Evolutionary conservation across 2,113 vertebrate genomes (phyloP), one percentile per base, ranked within the genome.

Genomic region (Burhinus bistriatus): DNA sequence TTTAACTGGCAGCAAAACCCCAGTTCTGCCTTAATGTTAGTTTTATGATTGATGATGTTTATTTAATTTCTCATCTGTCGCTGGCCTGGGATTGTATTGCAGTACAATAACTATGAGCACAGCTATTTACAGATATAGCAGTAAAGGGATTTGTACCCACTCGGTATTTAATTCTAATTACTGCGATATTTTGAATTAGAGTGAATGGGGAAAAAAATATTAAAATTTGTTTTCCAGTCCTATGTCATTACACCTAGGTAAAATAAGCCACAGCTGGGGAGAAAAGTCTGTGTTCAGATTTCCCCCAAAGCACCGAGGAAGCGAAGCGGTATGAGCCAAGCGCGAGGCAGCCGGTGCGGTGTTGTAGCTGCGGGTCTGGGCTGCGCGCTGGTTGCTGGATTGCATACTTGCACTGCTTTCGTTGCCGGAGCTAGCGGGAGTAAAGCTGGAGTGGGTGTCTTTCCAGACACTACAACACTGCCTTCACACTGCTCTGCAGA

Each of bases 261-360:
- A 92, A 83, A 83, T 29, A 62, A 65, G 2, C 4, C 1, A 2
- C 22, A 23, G 2, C 27, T 87, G n/a, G 7, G 76, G 23, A 59
- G 9, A 65, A 42, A 76, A 76, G 12, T n/a, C 40, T 27, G 3
- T 49, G 13, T 34, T 75, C 42, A 44, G 9, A 29, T 79, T 87
- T 72, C 22, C 26, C 19, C 9, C 40, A 85, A 69, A 85, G 34
- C 20, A 55, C n/a, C 34, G 64, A 61, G 58, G 42, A 45, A 66
- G 27, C 2, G 1, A 47, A 69, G 64, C 66, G 5, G 9, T 47
- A 14, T 42, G 65, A 84, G 42, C 47, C 18, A 57, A 17, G 27
- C 1, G 9, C 36, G 49, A 58, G 54, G 40, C 55, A 75, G 57
- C 0, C 0, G 2, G 18, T 44, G 52, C 9, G 6, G 9, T 5